phyloP scores from a whole-genome alignment of 2,888 invertebrate genomes.

The Selenia dentaria region DNA sequence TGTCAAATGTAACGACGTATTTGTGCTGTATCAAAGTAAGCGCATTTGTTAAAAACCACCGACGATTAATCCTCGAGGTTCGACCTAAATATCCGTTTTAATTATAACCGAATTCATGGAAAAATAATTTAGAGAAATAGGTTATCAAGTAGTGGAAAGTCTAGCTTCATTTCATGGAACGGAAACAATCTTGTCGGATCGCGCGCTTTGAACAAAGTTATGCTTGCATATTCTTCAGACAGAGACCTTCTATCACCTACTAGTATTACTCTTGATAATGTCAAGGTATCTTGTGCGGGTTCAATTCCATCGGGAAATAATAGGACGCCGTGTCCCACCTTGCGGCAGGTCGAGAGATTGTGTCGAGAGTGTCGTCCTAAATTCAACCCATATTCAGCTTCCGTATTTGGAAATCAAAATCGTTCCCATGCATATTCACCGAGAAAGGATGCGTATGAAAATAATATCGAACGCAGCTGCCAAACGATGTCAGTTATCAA shows the following conservation, averaged over 20 bases:
- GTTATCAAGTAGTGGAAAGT: constrained; percentile 6
- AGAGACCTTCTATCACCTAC: too few species aligned
- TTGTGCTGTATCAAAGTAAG: constrained; percentile 1
- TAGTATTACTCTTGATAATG: background rate
- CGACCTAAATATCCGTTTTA: constrained; percentile 16
- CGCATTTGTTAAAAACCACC: constrained; percentile 5
- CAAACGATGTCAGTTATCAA: constrained; percentile 24
- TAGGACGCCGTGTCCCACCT: constrained; percentile 1
- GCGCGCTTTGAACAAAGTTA: too few species aligned
- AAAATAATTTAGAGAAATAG: constrained; percentile 5
- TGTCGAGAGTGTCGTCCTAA: constrained; percentile 6
- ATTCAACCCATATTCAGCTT: constrained; percentile 7
- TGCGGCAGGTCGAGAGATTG: constrained; percentile 1
- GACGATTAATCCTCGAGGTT: constrained; percentile 7
- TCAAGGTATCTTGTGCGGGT: background rate
- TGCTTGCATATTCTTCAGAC: too few species aligned
- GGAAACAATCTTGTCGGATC: background rate
- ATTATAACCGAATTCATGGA: constrained; percentile 16
- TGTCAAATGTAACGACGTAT: constrained; percentile 11
- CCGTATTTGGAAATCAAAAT: constrained; percentile 17
- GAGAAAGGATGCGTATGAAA: constrained; percentile 23
- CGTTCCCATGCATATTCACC: constrained; percentile 17
- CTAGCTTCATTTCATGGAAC: constrained; percentile 3
- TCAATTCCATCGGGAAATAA: constrained; percentile 3
- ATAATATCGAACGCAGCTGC: constrained; percentile 29